Evolutionary conservation across 2,797 vertebrate species (phyloP).

Genomic region (Chloroceryle amazona): DNA sequence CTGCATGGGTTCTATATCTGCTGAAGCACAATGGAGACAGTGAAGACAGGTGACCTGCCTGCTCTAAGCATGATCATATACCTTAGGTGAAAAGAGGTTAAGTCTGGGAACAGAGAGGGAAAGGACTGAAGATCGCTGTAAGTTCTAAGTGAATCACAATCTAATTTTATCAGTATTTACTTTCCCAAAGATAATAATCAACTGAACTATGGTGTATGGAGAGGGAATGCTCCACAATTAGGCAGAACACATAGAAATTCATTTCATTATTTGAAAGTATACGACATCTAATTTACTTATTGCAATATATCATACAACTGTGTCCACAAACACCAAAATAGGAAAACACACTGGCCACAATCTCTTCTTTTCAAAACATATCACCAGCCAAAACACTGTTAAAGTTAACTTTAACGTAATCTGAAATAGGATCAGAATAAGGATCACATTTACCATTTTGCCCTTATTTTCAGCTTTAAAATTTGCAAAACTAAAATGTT

Average conservation of each 20-base stretch:
- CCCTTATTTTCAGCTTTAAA: neutral
- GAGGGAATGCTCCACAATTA: neutral
- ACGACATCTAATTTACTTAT: neutral
- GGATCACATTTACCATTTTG: neutral
- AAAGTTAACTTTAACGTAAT: neutral
- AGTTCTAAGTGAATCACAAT: neutral
- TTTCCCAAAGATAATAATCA: neutral
- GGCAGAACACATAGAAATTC: neutral
- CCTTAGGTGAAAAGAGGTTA: neutral
- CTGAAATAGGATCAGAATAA: neutral
- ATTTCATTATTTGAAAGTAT: neutral
- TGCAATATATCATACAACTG: neutral
- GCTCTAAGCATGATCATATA: neutral
- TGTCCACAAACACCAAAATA: neutral
- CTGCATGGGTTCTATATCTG: neutral
- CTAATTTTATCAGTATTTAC: neutral
- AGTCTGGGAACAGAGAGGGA: neutral
- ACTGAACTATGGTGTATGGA: neutral
- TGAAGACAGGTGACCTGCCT: neutral
- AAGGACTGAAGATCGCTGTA: neutral
- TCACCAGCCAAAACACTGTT: neutral
- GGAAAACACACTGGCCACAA: neutral
- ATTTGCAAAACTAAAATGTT: neutral
- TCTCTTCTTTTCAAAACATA: conserved; percentile 1
- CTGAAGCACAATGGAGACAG: neutral